These are phyloP conservation scores for Plutella xylostella DNA, from an alignment of 2,888 invertebrate genomes.

Conservation along the genomic window DNA sequence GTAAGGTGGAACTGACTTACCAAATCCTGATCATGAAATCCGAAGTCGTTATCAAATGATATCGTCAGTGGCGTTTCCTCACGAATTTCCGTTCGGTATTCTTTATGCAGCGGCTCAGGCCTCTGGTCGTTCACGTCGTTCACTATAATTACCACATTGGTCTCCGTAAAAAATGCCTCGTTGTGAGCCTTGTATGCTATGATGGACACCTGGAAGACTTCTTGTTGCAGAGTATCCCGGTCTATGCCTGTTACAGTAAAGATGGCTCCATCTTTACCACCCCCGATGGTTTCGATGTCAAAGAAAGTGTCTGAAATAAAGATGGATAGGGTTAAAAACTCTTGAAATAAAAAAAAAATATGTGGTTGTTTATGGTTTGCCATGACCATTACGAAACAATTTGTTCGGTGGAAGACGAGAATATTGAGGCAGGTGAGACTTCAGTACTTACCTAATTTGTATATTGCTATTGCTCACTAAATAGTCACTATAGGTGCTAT, in stretches of 20 bases:
- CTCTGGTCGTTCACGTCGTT: conserved; percentile 75
- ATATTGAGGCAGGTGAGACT: too few relatives aligned
- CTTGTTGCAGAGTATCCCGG: conserved; percentile 50
- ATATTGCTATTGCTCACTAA: too few relatives aligned
- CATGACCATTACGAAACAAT: too few relatives aligned
- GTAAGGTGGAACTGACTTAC: conserved; percentile 36
- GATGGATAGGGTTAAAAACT: too few relatives aligned
- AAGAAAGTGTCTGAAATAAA: conserved; percentile 45
- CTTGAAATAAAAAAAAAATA: too few relatives aligned
- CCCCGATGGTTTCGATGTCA: conserved; percentile 36
- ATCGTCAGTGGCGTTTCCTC: conserved; percentile 67
- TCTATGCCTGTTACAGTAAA: conserved; percentile 50
- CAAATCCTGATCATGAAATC: conserved; percentile 66
- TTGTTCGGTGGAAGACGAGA: too few relatives aligned
- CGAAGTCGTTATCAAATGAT: conserved; percentile 52
- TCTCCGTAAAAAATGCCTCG: conserved; percentile 30
- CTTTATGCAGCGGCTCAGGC: conserved; percentile 57
- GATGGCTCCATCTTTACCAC: conserved; percentile 36
- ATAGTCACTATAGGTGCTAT: too few relatives aligned
- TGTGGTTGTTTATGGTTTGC: too few relatives aligned
- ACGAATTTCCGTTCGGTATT: conserved; percentile 43
- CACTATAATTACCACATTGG: conserved; percentile 53
- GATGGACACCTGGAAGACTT: conserved; percentile 54
- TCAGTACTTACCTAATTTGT: too few relatives aligned
- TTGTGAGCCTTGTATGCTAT: conserved; percentile 51